Percentiles rank a stretch among this genome's conserved stretches.
phyloP scores from a whole-genome alignment of 1,140 invertebrate genomes.

The Heliconius hewitsoni region DNA sequence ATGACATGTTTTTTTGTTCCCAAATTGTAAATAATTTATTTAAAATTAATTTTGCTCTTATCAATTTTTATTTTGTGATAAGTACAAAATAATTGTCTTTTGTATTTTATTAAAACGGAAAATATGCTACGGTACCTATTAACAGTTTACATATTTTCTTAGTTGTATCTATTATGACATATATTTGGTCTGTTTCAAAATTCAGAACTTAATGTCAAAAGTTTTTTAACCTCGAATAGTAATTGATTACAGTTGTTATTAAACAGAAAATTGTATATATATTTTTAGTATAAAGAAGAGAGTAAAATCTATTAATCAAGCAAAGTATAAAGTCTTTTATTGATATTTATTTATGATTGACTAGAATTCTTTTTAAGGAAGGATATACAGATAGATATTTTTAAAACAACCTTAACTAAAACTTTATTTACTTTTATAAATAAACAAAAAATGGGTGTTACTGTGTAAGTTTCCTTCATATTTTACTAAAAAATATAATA shows the following conservation, averaged over 20 bases:
- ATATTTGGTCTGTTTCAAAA: neutral
- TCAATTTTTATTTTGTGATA: neutral
- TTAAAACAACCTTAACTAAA: neutral
- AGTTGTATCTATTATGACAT: neutral
- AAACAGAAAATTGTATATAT: neutral
- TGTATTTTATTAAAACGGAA: no score
- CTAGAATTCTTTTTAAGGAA: neutral
- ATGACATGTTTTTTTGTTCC: neutral
- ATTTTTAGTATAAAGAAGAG: neutral
- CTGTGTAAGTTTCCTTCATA: conserved; percentile 60
- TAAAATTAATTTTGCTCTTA: neutral
- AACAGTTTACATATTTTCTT: neutral
- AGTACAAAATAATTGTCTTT: no score
- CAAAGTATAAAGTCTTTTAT: no score
- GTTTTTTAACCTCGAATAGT: neutral
- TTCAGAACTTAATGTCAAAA: neutral
- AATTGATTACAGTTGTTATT: neutral
- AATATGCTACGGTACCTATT: no score
- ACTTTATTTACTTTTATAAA: neutral
- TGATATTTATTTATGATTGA: no score
- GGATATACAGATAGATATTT: neutral
- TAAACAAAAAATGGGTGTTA: conserved; percentile 62
- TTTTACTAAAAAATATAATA: neutral
- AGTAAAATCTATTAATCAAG: neutral
- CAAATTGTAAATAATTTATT: neutral